phyloP scores from a whole-genome alignment of 1,140 invertebrate species.

The Cydia pomonella region DNA sequence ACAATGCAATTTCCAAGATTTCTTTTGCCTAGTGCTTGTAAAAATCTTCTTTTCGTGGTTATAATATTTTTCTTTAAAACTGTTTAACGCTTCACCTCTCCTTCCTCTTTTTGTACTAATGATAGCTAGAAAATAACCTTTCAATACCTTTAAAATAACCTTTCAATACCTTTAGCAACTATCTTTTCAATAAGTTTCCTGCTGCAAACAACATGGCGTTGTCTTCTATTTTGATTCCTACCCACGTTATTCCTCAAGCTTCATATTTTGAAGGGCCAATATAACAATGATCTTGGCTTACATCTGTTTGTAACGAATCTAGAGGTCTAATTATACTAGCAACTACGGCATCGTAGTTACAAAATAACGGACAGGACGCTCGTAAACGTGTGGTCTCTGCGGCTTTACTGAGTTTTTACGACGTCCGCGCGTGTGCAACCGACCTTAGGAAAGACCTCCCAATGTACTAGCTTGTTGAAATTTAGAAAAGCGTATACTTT shows the following conservation, averaged over 20 bases:
- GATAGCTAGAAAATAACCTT: no score
- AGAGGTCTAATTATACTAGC: neutral
- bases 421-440: conserved; percentile 27
- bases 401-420: conserved; percentile 28
- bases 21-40: no score
- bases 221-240: conserved; percentile 6
- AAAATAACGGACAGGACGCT: conserved; percentile 6
- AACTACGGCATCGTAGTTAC: neutral
- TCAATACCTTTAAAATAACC: neutral
- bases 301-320: neutral
- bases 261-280: neutral
- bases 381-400: conserved; percentile 18
- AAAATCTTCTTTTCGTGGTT: no score
- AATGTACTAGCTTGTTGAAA: neutral
- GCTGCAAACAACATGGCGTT: neutral
- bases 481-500: neutral
- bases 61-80: no score
- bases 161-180: neutral
- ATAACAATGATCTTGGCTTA: neutral
- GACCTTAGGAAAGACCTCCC: conserved; percentile 26
- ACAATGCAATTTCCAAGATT: no score
- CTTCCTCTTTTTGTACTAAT: neutral
- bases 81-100: neutral
- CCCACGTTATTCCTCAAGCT: neutral
- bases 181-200: neutral